Evolutionary conservation across 2,888 invertebrate species (phyloP).

Genomic region (Diogma glabrata): DNA sequence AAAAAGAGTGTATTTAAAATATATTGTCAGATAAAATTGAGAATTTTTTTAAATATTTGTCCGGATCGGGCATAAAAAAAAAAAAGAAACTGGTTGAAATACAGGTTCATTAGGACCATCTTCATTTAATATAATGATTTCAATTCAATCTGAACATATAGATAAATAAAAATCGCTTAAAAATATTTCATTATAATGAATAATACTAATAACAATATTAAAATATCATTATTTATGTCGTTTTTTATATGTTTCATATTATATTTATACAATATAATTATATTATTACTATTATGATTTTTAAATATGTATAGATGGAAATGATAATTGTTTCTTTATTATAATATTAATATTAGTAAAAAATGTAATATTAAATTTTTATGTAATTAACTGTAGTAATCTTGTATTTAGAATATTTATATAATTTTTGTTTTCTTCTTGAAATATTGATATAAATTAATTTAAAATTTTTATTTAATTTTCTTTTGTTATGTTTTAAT

Average conservation of each 20-base stretch:
- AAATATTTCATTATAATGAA: background rate
- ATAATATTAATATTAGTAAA: background rate
- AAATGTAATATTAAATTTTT: too few species aligned
- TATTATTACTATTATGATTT: background rate
- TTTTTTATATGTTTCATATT: background rate
- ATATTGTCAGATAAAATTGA: too few species aligned
- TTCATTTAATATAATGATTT: slow-evolving; percentile 6
- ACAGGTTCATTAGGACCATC: too few species aligned
- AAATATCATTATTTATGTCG: slow-evolving; percentile 4
- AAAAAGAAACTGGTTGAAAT: too few species aligned
- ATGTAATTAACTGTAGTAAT: too few species aligned
- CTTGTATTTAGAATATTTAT: too few species aligned
- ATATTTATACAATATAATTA: slow-evolving; percentile 5
- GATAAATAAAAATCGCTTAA: background rate
- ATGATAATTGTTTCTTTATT: slow-evolving; percentile 7
- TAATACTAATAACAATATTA: background rate
- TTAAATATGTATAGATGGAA: slow-evolving; percentile 3
- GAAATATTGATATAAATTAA: too few species aligned
- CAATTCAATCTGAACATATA: background rate
- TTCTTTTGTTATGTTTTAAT: too few species aligned
- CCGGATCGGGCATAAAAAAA: background rate
- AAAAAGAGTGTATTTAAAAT: too few species aligned
- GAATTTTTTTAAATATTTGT: slow-evolving; percentile 9
- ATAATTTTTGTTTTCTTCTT: too few species aligned
- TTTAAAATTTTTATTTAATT: too few species aligned